These are phyloP conservation scores for Embiotoca jacksoni DNA, from an alignment of 2,113 vertebrate species.

Conservation along the genomic window DNA sequence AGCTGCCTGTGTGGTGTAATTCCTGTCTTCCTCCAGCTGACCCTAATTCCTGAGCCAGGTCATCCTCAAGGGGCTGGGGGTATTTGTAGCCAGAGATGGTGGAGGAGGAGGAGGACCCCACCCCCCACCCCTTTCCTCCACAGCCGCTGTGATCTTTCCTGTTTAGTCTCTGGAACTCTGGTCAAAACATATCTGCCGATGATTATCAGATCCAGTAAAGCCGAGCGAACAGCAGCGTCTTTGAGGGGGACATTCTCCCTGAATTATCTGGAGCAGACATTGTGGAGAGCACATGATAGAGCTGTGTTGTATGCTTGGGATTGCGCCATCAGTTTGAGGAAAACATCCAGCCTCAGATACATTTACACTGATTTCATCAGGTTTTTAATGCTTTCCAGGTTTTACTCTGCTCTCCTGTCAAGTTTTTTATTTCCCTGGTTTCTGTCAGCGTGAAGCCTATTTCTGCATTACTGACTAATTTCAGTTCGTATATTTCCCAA, in stretches of 20 bases:
- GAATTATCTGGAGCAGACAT: conserved; percentile 4
- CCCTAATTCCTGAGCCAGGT: conserved; percentile 11
- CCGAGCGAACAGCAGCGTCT: not conserved
- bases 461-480: not conserved
- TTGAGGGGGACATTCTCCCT: not conserved
- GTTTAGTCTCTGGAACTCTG: conserved; percentile 6
- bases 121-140: not conserved
- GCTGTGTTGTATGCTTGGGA: not conserved
- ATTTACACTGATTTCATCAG: conserved; percentile 18
- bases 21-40: conserved; percentile 31
- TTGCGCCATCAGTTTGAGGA: conserved; percentile 35
- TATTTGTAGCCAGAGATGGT: conserved; percentile 8
- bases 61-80: not conserved
- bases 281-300: not conserved
- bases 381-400: conserved; percentile 16
- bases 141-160: not conserved
- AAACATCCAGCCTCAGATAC: conserved; percentile 2
- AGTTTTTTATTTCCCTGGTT: not conserved
- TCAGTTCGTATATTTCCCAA: not conserved
- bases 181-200: conserved; percentile 15
- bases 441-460: not conserved
- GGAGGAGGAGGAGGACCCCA: conserved; percentile 1
- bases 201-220: not conserved
- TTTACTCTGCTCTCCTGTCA: not conserved
- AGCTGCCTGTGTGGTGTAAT: conserved; percentile 50